Conservation (phyloP, 2,888 invertebrate genomes). For the Lucinisca nassula region DNA sequence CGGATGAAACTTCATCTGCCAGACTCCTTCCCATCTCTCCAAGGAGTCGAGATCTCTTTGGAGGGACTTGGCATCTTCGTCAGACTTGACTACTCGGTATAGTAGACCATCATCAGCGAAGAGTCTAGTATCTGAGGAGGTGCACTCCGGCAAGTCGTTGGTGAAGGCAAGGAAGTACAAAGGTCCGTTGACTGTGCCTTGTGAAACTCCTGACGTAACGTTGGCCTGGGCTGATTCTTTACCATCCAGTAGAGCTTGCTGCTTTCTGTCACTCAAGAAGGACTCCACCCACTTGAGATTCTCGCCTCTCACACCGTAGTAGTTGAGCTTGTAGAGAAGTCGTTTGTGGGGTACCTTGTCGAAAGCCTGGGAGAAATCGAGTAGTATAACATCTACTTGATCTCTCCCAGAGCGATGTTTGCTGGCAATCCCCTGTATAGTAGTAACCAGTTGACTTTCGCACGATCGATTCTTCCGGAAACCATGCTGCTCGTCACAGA, state of each 20-base stretch:
- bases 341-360: background rate
- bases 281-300: background rate
- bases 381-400: background rate
- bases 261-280: background rate
- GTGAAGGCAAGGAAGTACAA: background rate
- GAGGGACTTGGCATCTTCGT: background rate
- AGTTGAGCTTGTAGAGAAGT: constrained; percentile 4
- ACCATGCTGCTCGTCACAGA: background rate
- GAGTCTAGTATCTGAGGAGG: background rate
- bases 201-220: background rate
- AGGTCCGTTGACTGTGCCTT: background rate
- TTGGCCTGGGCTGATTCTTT: background rate
- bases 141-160: background rate
- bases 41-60: background rate
- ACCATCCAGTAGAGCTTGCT: background rate
- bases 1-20: too few species aligned
- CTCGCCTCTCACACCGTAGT: background rate
- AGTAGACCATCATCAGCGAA: background rate
- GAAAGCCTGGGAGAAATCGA: background rate
- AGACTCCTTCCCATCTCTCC: background rate
- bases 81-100: background rate
- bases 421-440: background rate
- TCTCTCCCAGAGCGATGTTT: background rate
- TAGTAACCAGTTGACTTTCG: background rate
- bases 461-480: background rate